Conservation (phyloP, 1,140 invertebrate species). For the Eriocheir sinensis region DNA sequence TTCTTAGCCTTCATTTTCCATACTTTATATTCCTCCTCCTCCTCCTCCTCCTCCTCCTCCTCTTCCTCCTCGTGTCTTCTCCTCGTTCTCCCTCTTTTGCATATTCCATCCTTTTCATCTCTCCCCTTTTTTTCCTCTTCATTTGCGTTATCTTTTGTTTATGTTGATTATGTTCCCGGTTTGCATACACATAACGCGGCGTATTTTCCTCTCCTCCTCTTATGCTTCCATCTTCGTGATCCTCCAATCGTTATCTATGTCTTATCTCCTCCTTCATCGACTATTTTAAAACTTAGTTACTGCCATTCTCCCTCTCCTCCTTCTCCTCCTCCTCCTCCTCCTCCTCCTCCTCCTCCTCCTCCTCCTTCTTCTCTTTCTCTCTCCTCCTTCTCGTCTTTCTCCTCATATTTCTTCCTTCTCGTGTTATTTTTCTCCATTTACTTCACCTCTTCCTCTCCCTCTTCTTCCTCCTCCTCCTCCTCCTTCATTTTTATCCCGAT, state of each 20-base stretch:
- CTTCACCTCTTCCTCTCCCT: neutral
- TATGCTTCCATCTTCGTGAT: neutral
- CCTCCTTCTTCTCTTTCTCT: too few relatives aligned
- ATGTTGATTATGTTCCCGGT: neutral
- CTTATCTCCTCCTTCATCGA: neutral
- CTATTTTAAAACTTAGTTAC: neutral
- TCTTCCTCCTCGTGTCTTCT: neutral
- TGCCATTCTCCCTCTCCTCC: neutral
- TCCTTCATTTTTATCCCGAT: neutral
- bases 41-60: neutral
- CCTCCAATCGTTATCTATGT: neutral
- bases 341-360: neutral
- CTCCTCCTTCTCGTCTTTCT: too few relatives aligned
- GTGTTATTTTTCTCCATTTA: neutral
- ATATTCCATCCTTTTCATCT: neutral
- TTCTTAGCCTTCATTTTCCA: neutral
- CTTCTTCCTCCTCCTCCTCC: neutral
- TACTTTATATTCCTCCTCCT: neutral
- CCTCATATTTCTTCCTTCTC: neutral
- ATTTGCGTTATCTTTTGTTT: neutral
- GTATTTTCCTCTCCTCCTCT: neutral
- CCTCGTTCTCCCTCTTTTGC: neutral
- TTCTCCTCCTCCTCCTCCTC: neutral
- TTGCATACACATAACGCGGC: neutral
- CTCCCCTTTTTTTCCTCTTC: neutral